These are phyloP conservation scores for Leucopsar rothschildi DNA, from an alignment of 2,113 vertebrate species.

Conservation along the genomic window DNA sequence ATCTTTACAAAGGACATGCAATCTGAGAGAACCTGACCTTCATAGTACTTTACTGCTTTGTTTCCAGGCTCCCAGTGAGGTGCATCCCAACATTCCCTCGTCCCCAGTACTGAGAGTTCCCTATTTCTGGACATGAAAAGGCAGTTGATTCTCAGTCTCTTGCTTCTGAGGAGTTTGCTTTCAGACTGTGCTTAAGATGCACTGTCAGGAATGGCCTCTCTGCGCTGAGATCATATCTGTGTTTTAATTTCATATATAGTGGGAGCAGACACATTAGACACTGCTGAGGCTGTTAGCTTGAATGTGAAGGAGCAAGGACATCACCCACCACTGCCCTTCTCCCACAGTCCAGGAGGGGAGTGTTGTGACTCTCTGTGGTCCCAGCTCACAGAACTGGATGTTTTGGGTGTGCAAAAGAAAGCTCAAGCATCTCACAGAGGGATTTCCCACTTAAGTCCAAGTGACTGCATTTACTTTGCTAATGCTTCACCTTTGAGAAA, in stretches of 20 bases:
- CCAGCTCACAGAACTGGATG: not conserved
- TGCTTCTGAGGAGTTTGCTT: not conserved
- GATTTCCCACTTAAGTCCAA: not conserved
- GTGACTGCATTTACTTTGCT: not conserved
- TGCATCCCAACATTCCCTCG: fast-evolving
- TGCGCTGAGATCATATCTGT: fast-evolving
- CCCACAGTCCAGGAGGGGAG: not conserved
- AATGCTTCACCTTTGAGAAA: not conserved
- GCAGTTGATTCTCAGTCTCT: not conserved
- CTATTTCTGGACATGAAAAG: not conserved
- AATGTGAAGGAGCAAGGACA: not conserved
- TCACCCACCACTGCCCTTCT: not conserved
- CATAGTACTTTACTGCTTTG: not conserved
- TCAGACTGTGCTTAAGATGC: not conserved
- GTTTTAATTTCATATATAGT: not conserved
- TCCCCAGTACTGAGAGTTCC: not conserved
- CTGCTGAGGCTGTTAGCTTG: not conserved
- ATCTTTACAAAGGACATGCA: not conserved
- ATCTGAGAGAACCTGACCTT: not conserved
- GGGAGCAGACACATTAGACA: not conserved
- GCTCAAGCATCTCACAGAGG: not conserved
- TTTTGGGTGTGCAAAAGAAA: not conserved
- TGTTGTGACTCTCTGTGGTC: not conserved
- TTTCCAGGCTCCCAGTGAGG: not conserved
- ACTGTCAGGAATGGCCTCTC: not conserved